Percentiles rank a stretch among this genome's conserved stretches.
Conservation (phyloP, 2,113 vertebrate species). For the Petrocephalus microphthalmus region DNA sequence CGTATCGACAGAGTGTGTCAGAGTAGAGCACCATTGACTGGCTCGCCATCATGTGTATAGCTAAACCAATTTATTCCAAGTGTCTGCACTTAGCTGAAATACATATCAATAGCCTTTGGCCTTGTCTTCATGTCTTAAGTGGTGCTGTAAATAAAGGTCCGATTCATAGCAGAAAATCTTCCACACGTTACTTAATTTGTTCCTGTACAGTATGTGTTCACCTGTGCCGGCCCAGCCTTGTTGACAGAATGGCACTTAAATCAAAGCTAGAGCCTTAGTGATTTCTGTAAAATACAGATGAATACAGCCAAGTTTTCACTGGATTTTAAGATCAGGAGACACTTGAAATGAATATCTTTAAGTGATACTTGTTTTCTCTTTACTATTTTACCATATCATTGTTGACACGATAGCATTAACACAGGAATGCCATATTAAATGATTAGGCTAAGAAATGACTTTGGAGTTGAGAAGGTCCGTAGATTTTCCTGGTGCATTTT, state of each 20-base stretch:
- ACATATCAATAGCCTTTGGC: constrained; percentile 62
- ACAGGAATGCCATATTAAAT: constrained; percentile 21
- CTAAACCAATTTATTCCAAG: constrained; percentile 82
- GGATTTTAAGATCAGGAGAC: constrained; percentile 1
- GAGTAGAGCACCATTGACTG: constrained; percentile 79
- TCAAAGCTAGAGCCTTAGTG: background rate
- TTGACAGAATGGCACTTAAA: background rate
- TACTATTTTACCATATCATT: constrained; percentile 19
- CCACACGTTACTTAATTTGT: background rate
- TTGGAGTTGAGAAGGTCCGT: constrained; percentile 20
- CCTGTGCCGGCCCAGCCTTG: background rate
- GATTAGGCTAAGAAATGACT: constrained; percentile 26
- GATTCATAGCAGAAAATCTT: background rate
- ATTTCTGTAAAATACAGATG: background rate
- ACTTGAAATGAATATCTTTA: background rate
- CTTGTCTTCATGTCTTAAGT: constrained; percentile 15
- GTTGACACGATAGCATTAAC: constrained; percentile 17
- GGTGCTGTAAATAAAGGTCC: background rate
- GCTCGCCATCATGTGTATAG: constrained; percentile 75
- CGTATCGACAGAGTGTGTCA: constrained; percentile 75
- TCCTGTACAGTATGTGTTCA: background rate
- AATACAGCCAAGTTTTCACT: background rate
- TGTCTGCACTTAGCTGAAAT: constrained; percentile 65
- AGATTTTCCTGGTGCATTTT: constrained; percentile 22
- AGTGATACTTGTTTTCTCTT: background rate